Conservation (phyloP, 2,113 vertebrate species). For the Carettochelys insculpta region DNA sequence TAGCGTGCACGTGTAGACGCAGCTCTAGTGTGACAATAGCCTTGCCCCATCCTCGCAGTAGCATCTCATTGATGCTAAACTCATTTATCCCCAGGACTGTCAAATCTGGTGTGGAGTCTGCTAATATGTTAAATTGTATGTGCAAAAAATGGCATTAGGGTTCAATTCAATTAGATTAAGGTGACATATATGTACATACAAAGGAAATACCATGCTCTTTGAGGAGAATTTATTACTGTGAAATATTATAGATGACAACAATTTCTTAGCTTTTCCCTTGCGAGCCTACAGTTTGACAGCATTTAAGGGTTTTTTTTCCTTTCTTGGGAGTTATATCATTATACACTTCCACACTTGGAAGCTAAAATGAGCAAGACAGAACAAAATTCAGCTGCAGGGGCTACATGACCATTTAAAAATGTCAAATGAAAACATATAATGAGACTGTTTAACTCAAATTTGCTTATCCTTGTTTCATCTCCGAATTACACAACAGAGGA, state of each 20-base stretch:
- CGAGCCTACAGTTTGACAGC: not conserved
- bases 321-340: conserved; percentile 9
- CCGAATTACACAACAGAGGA: conserved; percentile 17
- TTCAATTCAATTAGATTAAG: not conserved
- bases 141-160: fast-evolving
- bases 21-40: not conserved
- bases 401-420: conserved; percentile 51
- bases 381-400: conserved; percentile 7
- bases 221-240: not conserved
- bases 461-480: conserved; percentile 14
- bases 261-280: not conserved
- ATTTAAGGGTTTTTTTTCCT: not conserved
- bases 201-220: conserved; percentile 6
- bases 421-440: not conserved
- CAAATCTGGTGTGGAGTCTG: not conserved
- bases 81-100: not conserved
- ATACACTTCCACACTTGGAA: conserved; percentile 30
- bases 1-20: too few species aligned
- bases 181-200: not conserved
- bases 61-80: not conserved
- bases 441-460: not conserved
- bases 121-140: not conserved
- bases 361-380: not conserved
- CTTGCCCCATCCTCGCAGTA: not conserved
- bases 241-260: not conserved